Base-by-base conservation (phyloP, 2,888 invertebrate species). In the Melinaea marsaeus region DNA sequence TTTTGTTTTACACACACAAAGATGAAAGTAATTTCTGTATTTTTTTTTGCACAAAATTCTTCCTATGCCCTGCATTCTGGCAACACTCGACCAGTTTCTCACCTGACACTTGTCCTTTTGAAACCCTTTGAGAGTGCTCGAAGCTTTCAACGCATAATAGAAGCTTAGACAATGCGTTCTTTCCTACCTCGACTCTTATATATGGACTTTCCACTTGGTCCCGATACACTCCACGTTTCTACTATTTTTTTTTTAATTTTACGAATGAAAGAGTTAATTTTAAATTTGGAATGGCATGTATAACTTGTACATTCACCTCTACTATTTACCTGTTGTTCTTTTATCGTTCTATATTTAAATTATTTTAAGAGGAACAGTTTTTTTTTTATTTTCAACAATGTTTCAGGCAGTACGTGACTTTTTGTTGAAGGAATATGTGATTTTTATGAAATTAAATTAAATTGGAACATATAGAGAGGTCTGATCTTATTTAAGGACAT, bases 161-260 rank as follows among this genome's bases (percentile, higher is more conserved):
- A 58, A 60, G 55, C 56, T 56, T 61, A 63, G 68, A 68, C 68
- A 68, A 66, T 66, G 64, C 57, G 46, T 61, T 59, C 60, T 51
- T 58, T 42, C 58, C 56, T 58, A 37, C 54, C 57, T 62, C 33
- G 51, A 34, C 32, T 62, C 45, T 45, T 42, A 42, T 45, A 22
- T 22, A 22, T 37, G 45, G 45, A 22, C 42, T 57, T 34, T 56
- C 9, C 48, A 42, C 46, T 48, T 13, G 9, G 4, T 6, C 22
- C 5, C 9, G 22, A 42, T 22, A 57, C 46, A n/a, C 46, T 46
- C 4, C 46, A 46, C 46, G 22, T 22, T 22, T 22, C 22, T 22
- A 22, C 22, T 1, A 22, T 22, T 22, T 22, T 22, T 22, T 22
- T 22, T 22, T 22, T 22, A 22, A 22, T 22, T 22, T 22, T 22